Evolutionary conservation across 2,797 vertebrate species (phyloP), one percentile per base, ranked within the genome.

Genomic region (Prionace glauca): DNA sequence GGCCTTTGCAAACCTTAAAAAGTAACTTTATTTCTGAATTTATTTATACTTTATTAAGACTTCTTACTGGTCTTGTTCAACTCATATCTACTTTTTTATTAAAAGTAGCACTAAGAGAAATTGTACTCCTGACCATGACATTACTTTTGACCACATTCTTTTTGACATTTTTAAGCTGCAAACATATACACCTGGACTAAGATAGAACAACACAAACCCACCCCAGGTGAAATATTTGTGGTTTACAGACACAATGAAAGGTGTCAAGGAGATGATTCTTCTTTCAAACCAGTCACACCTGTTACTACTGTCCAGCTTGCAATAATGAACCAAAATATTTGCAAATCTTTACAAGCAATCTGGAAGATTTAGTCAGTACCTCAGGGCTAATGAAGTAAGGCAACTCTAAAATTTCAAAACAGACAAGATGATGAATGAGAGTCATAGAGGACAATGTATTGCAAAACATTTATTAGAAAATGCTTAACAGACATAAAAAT

Each of bases 241-340:
- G 62, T 26, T 90, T 92, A 41, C 90, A 69, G 90, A 69, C 65
- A 92, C 90, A 92, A 92, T 69, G 62, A 92, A 92, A 69, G 45
- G 24, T 94, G 67, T 94, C 93, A 94, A 94, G 69, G 69, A 94
- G 45, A 72, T 92, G 14, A 94, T 74, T 94, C 45, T 71, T 69
- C 41, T 50, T 94, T 74, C 93, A 94, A 69, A 74, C 71, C 18
- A 74, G 41, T 94, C 67, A 74, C 67, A 94, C 93, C 93, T 94
- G 93, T 94, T 74, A 94, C 74, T 45, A 56, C 12, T 74, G 26
- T 74, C 93, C 67, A 94, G 74, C 41, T 29, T 94, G 71, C 69
- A 94, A 94, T 94, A 41, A 71, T 74, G 26, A 94, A 94, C 45
- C 69, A 94, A 94, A 94, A 94, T 94, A 74, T 94, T 94, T 94